phyloP scores from a whole-genome alignment of 2,888 invertebrate genomes.

The Watsonalla binaria region DNA sequence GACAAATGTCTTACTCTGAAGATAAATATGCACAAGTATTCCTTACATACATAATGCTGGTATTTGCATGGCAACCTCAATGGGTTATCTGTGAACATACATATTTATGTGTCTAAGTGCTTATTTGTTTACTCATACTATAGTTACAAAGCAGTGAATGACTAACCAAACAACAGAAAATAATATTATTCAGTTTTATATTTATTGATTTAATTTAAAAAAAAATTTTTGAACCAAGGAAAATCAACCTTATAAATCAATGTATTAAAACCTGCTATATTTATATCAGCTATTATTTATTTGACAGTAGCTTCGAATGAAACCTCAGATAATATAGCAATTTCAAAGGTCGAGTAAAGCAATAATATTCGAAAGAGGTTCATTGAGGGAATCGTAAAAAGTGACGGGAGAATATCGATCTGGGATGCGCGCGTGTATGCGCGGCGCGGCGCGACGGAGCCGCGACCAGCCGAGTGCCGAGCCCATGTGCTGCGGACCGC shows the following conservation, averaged over 20 bases:
- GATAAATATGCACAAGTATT: neutral
- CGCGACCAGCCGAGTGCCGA: constrained; percentile 33
- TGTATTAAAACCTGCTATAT: no score
- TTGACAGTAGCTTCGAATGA: no score
- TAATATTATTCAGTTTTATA: no score
- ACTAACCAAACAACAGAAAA: no score
- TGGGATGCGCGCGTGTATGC: constrained; percentile 57
- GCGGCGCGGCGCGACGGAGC: constrained; percentile 27
- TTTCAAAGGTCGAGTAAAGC: neutral
- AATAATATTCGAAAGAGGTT: constrained; percentile 25
- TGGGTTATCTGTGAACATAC: neutral
- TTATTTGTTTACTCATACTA: no score
- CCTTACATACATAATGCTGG: neutral
- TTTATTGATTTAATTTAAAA: no score
- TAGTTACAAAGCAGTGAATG: no score
- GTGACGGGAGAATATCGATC: constrained; percentile 70
- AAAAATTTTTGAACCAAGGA: no score
- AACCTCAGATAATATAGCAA: neutral
- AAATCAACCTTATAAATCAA: no score
- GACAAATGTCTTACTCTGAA: neutral
- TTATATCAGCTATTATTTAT: no score
- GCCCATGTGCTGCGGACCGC: constrained; percentile 41
- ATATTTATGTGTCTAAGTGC: neutral
- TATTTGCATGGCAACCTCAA: neutral
- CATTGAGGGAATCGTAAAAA: constrained; percentile 50